phyloP scores from a whole-genome alignment of 2,888 invertebrate genomes.

The Perithous albicinctus region DNA sequence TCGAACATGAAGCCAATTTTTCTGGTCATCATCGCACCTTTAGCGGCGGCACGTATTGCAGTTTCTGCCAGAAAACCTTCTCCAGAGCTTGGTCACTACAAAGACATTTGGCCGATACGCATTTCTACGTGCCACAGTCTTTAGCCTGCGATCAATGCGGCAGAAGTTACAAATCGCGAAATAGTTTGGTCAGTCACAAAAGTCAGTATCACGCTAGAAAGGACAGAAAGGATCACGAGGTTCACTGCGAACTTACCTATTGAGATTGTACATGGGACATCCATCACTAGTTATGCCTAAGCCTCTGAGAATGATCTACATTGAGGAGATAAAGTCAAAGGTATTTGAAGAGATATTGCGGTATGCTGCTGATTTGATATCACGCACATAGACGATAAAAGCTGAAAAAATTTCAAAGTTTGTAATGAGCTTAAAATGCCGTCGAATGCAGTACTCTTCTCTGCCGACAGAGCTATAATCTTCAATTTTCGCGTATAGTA shows the following conservation, averaged over 20 bases:
- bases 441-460: background rate
- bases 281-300: background rate
- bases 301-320: background rate
- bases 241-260: constrained; percentile 73
- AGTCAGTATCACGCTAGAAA: constrained; percentile 85
- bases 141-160: constrained; percentile 85
- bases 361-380: background rate
- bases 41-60: constrained; percentile 82
- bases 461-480: background rate
- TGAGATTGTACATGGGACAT: background rate
- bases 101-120: constrained; percentile 85
- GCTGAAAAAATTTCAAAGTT: background rate
- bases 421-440: background rate
- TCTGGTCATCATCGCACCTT: constrained; percentile 26
- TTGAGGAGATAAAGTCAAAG: background rate
- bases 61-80: constrained; percentile 85
- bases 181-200: constrained; percentile 85
- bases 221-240: constrained; percentile 78
- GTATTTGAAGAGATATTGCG: background rate
- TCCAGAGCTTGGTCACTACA: constrained; percentile 86
- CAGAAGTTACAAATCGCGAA: constrained; percentile 85
- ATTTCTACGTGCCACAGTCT: constrained; percentile 85
- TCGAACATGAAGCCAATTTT: constrained; percentile 38
- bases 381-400: background rate
- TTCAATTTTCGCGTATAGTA: background rate